Evolutionary conservation across 2,113 vertebrate species (phyloP), one percentile per base, ranked within the genome.

Genomic region (Aythya baeri): DNA sequence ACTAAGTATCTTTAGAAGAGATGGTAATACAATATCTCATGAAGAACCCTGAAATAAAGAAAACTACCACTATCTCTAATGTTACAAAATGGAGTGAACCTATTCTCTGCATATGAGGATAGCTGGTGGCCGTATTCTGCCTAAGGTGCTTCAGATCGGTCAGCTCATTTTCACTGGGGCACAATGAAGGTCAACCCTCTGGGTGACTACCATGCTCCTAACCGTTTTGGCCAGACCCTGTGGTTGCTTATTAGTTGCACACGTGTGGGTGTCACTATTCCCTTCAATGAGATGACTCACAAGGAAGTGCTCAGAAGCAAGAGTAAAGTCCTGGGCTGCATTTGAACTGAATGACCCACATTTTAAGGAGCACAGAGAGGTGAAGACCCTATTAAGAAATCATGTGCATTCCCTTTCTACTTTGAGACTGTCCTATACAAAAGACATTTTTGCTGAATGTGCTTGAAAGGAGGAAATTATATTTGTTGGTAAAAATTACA

Each of bases 401-500:
- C 55, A 67, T 0, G 0, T 59, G 29, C 1, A 0, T 21, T 58
- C 9, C 76, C 54, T 67, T 89, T 83, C 74, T 50, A 73, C 25
- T 7, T 34, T 11, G 71, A 43, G 66, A 76, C 71, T 80, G 29
- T 62, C 55, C 31, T 79, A 44, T 50, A 58, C 49, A 63, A 77
- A 95, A 83, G 29, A 62, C 4, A 27, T 95, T 91, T 94, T 86
- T 76, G 34, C 68, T 50, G 81, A 94, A 65, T 9, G 66, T 85
- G 27, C 91, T 93, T 90, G 88, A 95, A 73, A 43, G 52, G 43
- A 96, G 81, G 81, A 94, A 97, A 94, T 88, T 0, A 63, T 88
- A 92, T 94, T 91, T 94, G 86, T 92, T 71, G 79, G 68, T 43
- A 91, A 93, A 95, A 95, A 18, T 17, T 50, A 82, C 73, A 94